Percentiles rank a stretch among this genome's conserved stretches.
These are phyloP conservation scores for Pandemis corylana DNA, from an alignment of 2,888 invertebrate genomes.

Conservation along the genomic window DNA sequence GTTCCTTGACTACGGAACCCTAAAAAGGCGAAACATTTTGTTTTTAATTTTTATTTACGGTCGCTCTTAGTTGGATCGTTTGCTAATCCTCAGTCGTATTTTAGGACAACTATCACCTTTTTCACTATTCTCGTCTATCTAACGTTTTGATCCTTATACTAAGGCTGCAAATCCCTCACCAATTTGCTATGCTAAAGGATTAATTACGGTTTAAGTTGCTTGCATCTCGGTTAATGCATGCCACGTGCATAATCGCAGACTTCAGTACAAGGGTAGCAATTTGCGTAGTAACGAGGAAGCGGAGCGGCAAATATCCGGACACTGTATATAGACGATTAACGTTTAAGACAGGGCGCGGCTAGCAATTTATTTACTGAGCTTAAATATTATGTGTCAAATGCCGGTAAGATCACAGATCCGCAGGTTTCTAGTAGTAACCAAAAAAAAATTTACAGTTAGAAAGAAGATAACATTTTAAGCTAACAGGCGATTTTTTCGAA, in stretches of 20 bases:
- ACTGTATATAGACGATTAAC: conserved; percentile 12
- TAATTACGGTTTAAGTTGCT: conserved; percentile 13
- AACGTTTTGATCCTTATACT: background rate
- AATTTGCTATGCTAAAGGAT: background rate
- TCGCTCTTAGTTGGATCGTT: no score
- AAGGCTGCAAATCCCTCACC: background rate
- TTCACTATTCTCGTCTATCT: background rate
- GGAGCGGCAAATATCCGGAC: conserved; percentile 7
- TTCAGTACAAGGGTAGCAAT: conserved; percentile 7
- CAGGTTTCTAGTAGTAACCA: no score
- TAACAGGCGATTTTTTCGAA: no score
- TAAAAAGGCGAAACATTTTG: no score
- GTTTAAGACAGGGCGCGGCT: background rate
- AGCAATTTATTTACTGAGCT: background rate
- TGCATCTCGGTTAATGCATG: conserved; percentile 18
- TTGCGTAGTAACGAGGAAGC: conserved; percentile 6
- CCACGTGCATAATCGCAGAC: conserved; percentile 18
- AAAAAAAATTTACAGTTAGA: no score
- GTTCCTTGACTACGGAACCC: no score
- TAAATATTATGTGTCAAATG: no score
- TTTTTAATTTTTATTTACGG: no score
- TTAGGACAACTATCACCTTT: no score
- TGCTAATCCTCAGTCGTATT: no score
- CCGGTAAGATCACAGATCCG: no score
- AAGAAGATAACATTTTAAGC: no score